phyloP scores from a whole-genome alignment of 1,140 invertebrate genomes.

The Drosophila arizonae region DNA sequence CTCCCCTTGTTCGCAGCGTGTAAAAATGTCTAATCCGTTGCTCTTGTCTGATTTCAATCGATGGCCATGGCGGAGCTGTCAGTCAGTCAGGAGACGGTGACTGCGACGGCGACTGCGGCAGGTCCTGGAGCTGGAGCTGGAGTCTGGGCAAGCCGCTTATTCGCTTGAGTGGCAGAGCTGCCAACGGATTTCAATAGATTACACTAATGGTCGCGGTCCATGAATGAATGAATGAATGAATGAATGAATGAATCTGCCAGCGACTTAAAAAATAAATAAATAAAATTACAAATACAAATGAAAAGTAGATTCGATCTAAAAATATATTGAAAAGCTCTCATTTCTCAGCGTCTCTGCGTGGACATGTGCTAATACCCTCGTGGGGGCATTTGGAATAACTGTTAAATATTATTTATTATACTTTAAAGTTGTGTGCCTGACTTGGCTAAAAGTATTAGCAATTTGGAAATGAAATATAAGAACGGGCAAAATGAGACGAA shows the following conservation, averaged over 20 bases:
- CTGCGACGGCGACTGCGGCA: neutral
- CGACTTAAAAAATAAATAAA: neutral
- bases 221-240: conserved; percentile 31
- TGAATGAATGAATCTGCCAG: neutral
- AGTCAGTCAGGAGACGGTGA: neutral
- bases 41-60: neutral
- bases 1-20: conserved; percentile 1
- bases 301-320: neutral
- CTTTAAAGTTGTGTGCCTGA: no score
- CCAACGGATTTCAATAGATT: conserved; percentile 30
- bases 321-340: no score
- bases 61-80: neutral
- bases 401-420: no score
- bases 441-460: no score
- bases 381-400: no score
- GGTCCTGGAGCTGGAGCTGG: neutral
- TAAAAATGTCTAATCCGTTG: conserved; percentile 3
- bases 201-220: conserved; percentile 25
- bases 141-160: conserved; percentile 27
- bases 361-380: no score
- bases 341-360: neutral
- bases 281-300: neutral
- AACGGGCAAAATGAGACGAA: no score
- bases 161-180: conserved; percentile 33
- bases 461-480: no score